phyloP scores from a whole-genome alignment of 2,797 vertebrate species.

The Cirrhinus mrigala region DNA sequence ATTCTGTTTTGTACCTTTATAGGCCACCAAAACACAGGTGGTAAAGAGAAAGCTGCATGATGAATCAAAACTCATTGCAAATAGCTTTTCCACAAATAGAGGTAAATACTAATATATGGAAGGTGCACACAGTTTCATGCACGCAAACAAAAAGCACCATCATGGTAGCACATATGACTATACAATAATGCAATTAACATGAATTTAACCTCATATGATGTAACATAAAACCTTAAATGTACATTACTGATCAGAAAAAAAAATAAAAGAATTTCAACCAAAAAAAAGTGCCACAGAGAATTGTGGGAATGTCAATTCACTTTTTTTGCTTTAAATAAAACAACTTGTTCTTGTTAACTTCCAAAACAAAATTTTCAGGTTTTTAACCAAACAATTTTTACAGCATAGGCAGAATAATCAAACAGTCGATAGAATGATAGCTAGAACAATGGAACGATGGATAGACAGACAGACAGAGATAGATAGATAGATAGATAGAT shows the following conservation, averaged over 20 bases:
- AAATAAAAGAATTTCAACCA: neutral
- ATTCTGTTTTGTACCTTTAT: neutral
- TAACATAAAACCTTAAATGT: neutral
- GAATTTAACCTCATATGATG: neutral
- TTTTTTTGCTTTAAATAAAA: no score
- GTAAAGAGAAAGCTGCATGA: no score
- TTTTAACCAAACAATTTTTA: neutral
- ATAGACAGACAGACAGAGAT: rapidly evolving
- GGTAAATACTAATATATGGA: neutral
- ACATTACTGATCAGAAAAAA: no score
- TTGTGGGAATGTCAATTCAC: no score
- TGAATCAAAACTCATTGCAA: no score
- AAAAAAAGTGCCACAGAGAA: neutral
- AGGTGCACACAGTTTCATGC: neutral
- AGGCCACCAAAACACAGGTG: neutral
- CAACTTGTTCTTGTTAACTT: no score
- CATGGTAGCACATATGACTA: neutral
- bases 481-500: neutral
- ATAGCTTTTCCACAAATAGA: no score
- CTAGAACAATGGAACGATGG: neutral
- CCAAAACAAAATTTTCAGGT: neutral
- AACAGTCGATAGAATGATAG: no score
- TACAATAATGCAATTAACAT: neutral
- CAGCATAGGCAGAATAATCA: no score
- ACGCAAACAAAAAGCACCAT: neutral